Base-by-base conservation (phyloP, 2,888 invertebrate genomes). In the Nysson spinosus region DNA sequence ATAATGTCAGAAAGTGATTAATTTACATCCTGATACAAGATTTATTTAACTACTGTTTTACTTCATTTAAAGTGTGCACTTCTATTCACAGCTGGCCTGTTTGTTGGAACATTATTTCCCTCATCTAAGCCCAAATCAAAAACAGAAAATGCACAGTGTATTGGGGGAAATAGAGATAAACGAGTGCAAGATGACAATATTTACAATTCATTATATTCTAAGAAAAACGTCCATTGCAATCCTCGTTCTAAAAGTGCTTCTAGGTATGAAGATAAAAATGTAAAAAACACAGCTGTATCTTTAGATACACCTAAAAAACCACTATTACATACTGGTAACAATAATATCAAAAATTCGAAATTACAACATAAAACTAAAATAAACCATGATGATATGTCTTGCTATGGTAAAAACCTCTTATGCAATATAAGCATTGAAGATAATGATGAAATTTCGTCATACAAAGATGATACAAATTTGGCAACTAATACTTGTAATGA, bases 141-240 rank as follows among this genome's bases (percentile, higher is more conserved):
- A n/a, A 11, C 19, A 62, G 62, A n/a, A 20, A 1, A 14, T 17
- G 16, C 4, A 19, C 2, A 2, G 12, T 3, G 9, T 62, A 14
- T 7, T 7, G 43, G 26, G 1, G 5, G 26, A 49, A 62, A 24
- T 20, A 9, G 11, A 22, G 42, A 5, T 7, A 26, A 51, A 20
- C 12, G 30, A 26, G 44, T 30, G 11, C 56, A 57, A 1, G 39
- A 49, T 11, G 22, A 64, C 34, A 65, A 64, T 28, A 17, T 20
- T 32, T 7, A n/a, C 14, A 43, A 42, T 3, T 7, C 2, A 12
- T 39, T 32, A n/a, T 12, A 30, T 46, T 22, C 5, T 14, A 11
- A 32, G 14, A 32, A 32, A 12, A 28, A 19, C 2, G 9, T 14
- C 4, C 9, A 17, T 17, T 9, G 11, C 17, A 17, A 1, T 32